Conservation (phyloP, 2,888 invertebrate species). For the Philhelius pedissequus region DNA sequence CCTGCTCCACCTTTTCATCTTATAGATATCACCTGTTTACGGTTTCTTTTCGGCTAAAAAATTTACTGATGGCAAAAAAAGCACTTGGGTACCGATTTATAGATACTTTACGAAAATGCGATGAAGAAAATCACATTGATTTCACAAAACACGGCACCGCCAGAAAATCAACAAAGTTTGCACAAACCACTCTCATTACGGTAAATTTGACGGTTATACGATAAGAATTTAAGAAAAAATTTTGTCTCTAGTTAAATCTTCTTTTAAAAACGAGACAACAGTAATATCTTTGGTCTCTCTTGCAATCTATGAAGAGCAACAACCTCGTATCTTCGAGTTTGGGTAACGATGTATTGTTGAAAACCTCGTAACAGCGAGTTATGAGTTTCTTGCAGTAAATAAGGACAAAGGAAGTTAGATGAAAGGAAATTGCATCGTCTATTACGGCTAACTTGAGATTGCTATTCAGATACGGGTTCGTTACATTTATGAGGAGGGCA, state of each 20-base stretch:
- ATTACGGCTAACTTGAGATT: not conserved
- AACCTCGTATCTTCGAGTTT: not conserved
- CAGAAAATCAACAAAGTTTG: not conserved
- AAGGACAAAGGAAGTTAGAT: not conserved
- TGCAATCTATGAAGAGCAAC: not conserved
- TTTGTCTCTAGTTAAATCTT: too few species aligned
- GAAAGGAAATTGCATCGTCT: not conserved
- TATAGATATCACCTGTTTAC: too few species aligned
- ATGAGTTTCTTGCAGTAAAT: too few species aligned
- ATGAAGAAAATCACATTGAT: not conserved
- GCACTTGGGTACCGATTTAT: not conserved
- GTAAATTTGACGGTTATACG: not conserved
- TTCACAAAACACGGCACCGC: not conserved
- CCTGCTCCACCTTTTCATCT: too few species aligned
- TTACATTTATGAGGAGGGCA: too few species aligned
- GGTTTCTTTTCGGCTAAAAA: too few species aligned
- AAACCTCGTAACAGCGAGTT: too few species aligned
- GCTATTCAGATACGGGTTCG: not conserved
- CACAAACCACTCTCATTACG: not conserved
- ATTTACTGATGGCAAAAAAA: not conserved
- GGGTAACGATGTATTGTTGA: too few species aligned
- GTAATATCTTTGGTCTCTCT: not conserved
- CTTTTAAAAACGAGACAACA: not conserved
- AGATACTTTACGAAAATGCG: not conserved
- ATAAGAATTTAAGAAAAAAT: not conserved